These are phyloP conservation scores for Alces alces DNA, from an alignment of 2,113 vertebrate species.

Conservation along the genomic window DNA sequence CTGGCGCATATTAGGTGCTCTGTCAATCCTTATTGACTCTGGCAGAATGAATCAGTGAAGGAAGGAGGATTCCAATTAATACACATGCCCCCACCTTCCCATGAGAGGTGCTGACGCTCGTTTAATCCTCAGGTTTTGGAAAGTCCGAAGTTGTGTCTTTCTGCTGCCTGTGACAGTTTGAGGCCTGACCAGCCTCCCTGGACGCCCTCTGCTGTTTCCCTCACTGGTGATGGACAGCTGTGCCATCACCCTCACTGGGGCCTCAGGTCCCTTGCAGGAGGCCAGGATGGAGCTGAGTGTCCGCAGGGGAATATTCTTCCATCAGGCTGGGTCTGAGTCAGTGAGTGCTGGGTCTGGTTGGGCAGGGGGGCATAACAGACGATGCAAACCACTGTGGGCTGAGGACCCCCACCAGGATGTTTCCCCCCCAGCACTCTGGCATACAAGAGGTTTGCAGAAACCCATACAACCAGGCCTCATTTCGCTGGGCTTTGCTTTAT, in stretches of 20 bases:
- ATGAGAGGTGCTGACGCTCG: rapidly evolving
- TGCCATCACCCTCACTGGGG: background rate
- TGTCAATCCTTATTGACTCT: background rate
- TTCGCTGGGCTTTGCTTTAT: background rate
- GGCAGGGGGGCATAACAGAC: background rate
- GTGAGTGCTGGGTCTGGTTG: background rate
- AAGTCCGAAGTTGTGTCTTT: background rate
- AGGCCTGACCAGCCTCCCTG: no score
- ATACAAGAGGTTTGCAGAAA: background rate
- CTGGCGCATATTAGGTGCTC: background rate
- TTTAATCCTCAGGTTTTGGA: background rate
- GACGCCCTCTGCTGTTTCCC: background rate
- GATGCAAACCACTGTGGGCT: background rate
- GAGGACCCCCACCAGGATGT: background rate
- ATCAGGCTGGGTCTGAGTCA: background rate
- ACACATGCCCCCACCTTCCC: background rate
- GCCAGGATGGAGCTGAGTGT: background rate
- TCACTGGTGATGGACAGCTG: background rate
- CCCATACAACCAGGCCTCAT: background rate
- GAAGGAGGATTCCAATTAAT: background rate
- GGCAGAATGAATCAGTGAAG: background rate
- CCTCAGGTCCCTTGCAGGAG: background rate
- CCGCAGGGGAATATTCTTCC: background rate
- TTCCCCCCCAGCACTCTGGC: no score
- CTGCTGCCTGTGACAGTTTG: background rate